A percentile compares a stretch with the other conserved stretches of the same genome.
Evolutionary conservation across 2,888 invertebrate species (phyloP).

Genomic region (Tinea pellionella): DNA sequence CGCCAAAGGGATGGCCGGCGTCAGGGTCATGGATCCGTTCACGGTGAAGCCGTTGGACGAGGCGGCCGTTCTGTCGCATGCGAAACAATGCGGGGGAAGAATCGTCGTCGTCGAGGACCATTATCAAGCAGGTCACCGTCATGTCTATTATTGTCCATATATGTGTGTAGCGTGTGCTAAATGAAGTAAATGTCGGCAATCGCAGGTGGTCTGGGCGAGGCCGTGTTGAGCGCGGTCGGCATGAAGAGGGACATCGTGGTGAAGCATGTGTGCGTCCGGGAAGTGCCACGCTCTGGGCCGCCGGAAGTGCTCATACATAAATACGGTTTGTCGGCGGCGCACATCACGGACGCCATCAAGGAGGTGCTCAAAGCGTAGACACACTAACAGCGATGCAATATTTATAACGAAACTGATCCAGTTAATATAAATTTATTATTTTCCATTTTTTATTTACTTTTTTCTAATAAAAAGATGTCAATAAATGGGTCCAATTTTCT

Average conservation of each 20-base stretch:
- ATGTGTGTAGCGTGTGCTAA: no score
- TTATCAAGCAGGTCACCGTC: constrained; percentile 81
- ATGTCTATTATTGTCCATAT: not conserved
- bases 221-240: constrained; percentile 86
- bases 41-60: constrained; percentile 95
- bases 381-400: not conserved
- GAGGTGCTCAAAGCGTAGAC: constrained; percentile 62
- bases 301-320: constrained; percentile 85
- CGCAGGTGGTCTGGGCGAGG: constrained; percentile 94
- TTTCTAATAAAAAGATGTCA: not conserved
- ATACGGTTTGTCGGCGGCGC: constrained; percentile 88
- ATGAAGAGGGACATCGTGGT: constrained; percentile 77
- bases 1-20: constrained; percentile 75
- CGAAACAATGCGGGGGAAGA: constrained; percentile 80
- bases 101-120: constrained; percentile 97
- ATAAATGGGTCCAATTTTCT: not conserved
- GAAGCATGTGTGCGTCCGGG: constrained; percentile 82
- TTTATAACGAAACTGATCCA: no score
- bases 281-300: constrained; percentile 93
- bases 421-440: no score
- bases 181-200: no score
- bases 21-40: constrained; percentile 91
- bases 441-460: no score
- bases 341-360: constrained; percentile 78
- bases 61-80: constrained; percentile 79